Base-by-base conservation (phyloP, 2,797 vertebrate genomes). In the Graptemys geographica region DNA sequence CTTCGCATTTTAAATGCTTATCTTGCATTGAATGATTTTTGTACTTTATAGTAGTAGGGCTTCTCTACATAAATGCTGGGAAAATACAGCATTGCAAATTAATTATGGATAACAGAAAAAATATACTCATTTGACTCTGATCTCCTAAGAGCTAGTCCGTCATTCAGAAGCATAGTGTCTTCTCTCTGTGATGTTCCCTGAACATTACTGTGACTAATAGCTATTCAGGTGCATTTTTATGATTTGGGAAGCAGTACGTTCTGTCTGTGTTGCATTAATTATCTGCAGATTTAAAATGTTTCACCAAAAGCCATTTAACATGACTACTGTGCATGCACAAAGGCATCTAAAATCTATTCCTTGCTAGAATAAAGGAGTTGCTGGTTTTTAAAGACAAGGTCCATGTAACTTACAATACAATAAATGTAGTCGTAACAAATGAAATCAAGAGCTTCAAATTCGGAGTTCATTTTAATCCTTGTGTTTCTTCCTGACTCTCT, bases 381-480 rank as follows among this genome's bases (percentile, higher is more conserved):
- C 89, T 93, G 81, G 84, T 94, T 95, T 83, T 90, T 93, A 83
- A 74, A 79, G 78, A 69, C 83, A 57, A 96, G 94, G 86, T 31
- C 56, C 52, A 86, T 79, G 28, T 91, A 86, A 87, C 74, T 92
- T 88, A 52, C 27, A 28, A 90, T 47, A 37, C 91, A 88, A 49
- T 84, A 87, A 87, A 11, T 59, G 41, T 27, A 85, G 27, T 82
- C 28, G 7, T 13, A 86, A 79, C 85, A 84, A 81, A 41, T 88
- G 88, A 80, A 83, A 19, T 80, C 85, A 90, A 91, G 18, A 80
- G 53, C 81, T 89, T 81, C 86, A 88, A 84, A 94, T 90, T 69
- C 27, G 3, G 3, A 86, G 57, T 95, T 95, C 89, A 57, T 91
- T 95, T 96, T 94, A 96, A 97, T 94, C n/a, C 23, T 8, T 88